phyloP scores from a whole-genome alignment of 2,797 vertebrate genomes.

The Urosaurus nigricauda region DNA sequence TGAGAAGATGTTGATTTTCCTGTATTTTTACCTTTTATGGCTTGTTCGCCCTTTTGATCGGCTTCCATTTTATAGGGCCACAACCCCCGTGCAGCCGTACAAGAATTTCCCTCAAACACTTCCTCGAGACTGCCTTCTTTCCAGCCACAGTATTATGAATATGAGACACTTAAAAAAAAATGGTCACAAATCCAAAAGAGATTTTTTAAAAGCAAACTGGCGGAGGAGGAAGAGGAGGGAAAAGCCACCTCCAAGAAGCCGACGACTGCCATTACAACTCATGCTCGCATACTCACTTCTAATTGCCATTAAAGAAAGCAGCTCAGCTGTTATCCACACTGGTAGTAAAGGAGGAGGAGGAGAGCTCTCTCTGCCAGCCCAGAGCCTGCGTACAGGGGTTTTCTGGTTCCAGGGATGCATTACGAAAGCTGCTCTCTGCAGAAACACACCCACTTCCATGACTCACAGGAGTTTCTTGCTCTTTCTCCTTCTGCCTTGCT shows the following conservation, averaged over 20 bases:
- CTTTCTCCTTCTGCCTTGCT: no score
- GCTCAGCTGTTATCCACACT: neutral
- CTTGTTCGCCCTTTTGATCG: neutral
- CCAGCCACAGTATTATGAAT: conserved; percentile 27
- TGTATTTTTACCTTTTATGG: neutral
- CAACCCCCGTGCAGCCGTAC: no score
- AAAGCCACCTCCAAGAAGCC: neutral
- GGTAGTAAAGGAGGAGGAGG: neutral
- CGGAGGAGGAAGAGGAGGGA: neutral
- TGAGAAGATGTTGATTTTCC: neutral
- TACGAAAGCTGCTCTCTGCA: conserved; percentile 54
- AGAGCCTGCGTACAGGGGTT: conserved; percentile 16
- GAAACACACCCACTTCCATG: conserved; percentile 55
- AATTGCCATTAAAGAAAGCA: neutral
- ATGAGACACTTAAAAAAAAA: neutral
- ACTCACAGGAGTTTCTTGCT: conserved; percentile 56
- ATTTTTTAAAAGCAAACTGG: conserved; percentile 4
- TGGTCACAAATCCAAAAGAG: conserved; percentile 27
- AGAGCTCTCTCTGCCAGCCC: conserved; percentile 31
- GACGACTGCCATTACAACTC: neutral
- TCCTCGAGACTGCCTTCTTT: conserved; percentile 15
- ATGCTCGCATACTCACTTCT: conserved; percentile 52
- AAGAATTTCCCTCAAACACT: neutral
- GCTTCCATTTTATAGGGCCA: neutral
- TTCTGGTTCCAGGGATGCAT: conserved; percentile 44